Base-by-base conservation (phyloP, 2,113 vertebrate species). In the Planiliza haematocheilus region DNA sequence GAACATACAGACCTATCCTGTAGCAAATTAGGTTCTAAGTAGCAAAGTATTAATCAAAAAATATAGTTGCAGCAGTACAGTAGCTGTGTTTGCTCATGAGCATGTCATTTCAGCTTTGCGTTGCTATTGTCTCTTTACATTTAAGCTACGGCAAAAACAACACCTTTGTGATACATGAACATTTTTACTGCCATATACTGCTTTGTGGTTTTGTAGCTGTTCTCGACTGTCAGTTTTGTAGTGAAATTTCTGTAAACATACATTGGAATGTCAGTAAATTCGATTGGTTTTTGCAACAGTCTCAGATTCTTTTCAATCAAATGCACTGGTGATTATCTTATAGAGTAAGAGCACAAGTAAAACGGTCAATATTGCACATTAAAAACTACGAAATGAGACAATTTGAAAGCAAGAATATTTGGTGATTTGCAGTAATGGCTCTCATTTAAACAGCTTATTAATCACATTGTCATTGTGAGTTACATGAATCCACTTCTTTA, bases 21-120 rank as follows among this genome's bases (percentile, higher is more conserved):
- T 79, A 65, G 89, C 86, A 92, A 86, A 83, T 84, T 72, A 91
- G 75, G 24, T 46, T 83, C 18, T 73, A 83, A 84, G 57, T 70
- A 62, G 90, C 88, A 85, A 84, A 84, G 70, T 82, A 77, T 86
- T 75, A 77, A 78, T 83, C 5, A 75, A 57, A 82, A 82, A 89
- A 88, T 85, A 87, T 84, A 84, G n/a, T 56, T 89, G 70, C 66
- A 85, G 80, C 64, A 74, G 57, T 59, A 62, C 74, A 83, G 11
- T 73, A 72, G 24, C 43, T 45, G 38, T 57, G 37, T 73, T 53
- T 48, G 24, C 65, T 67, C 43, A 30, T 43, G 55, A 53, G 46
- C 58, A 7, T 74, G 83, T 70, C 14, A 74, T 82, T 62, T 85
- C 37, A 78, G 62, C 74, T 66, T 79, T 77, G 71, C 63, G 50